A percentile compares a stretch with the other conserved stretches of the same genome.
Evolutionary conservation across 2,888 invertebrate species (phyloP).

Genomic region (Panorpa germanica): DNA sequence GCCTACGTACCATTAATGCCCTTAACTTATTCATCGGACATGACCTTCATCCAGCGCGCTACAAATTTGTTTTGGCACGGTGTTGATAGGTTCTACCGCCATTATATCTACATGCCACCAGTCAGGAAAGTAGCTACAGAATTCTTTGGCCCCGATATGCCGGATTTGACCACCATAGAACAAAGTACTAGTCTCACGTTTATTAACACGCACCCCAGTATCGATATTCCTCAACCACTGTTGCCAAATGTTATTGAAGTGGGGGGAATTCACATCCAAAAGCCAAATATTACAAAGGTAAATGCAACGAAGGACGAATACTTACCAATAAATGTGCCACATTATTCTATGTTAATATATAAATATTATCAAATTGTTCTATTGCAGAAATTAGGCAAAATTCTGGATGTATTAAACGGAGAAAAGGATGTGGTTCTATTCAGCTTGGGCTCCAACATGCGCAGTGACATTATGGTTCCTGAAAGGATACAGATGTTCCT

Average conservation of each 20-base stretch:
- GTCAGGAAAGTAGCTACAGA: no score
- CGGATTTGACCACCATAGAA: conserved; percentile 2
- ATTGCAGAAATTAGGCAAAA: conserved; percentile 3
- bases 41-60: conserved; percentile 13
- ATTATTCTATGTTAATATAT: neutral
- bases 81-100: conserved; percentile 3
- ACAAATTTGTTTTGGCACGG: conserved; percentile 10
- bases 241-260: conserved; percentile 10
- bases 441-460: conserved; percentile 7
- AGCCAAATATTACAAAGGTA: no score
- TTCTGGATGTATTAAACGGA: conserved; percentile 6
- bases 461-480: conserved; percentile 7
- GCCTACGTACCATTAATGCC: conserved; percentile 13
- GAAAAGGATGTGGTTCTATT: conserved; percentile 6
- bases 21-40: conserved; percentile 9
- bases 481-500: conserved; percentile 4
- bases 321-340: no score
- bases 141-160: no score
- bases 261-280: conserved; percentile 11
- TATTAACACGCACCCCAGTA: conserved; percentile 7
- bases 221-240: conserved; percentile 10
- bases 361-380: neutral
- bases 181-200: conserved; percentile 8
- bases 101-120: neutral
- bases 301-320: no score